Percentiles rank a stretch among this genome's conserved stretches.
Conservation (phyloP, 2,888 invertebrate species). For the Perithous albicinctus region DNA sequence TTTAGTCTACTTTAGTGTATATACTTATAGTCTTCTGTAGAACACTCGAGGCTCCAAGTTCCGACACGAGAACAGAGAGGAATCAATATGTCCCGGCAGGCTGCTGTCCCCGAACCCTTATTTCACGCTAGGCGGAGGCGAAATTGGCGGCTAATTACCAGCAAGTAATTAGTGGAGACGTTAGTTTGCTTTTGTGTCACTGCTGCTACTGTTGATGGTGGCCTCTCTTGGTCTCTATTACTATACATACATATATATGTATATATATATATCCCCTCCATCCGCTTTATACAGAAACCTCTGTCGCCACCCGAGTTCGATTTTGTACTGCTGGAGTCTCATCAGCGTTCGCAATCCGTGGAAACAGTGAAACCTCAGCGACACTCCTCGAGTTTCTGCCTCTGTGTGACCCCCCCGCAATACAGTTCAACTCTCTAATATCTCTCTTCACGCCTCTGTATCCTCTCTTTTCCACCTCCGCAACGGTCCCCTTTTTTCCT, state of each 20-base stretch:
- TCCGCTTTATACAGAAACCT: conserved; percentile 43
- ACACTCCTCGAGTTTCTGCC: conserved; percentile 40
- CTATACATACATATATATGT: no score
- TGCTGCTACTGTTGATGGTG: conserved; percentile 19
- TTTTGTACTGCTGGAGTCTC: conserved; percentile 52
- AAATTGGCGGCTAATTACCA: conserved; percentile 77
- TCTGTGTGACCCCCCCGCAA: conserved; percentile 44
- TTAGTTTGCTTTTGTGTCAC: conserved; percentile 77
- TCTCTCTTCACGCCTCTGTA: conserved; percentile 43
- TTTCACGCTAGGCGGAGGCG: conserved; percentile 75
- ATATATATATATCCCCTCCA: no score
- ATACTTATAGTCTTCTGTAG: conserved; percentile 11
- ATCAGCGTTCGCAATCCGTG: conserved; percentile 58
- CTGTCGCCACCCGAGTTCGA: conserved; percentile 57
- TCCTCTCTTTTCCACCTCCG: not conserved
- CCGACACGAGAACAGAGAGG: conserved; percentile 66
- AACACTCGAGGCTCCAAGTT: conserved; percentile 47
- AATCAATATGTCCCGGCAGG: conserved; percentile 71
- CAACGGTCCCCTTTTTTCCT: no score
- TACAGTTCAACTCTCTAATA: conserved; percentile 35
- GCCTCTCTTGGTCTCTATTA: conserved; percentile 15
- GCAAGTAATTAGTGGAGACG: conserved; percentile 77
- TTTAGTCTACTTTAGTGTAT: conserved; percentile 17
- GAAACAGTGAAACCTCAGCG: conserved; percentile 25
- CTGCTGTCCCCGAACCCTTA: conserved; percentile 70